A percentile compares a stretch with the other conserved stretches of the same genome.
phyloP scores from a whole-genome alignment of 2,888 invertebrate genomes.

The Nowickia ferox region DNA sequence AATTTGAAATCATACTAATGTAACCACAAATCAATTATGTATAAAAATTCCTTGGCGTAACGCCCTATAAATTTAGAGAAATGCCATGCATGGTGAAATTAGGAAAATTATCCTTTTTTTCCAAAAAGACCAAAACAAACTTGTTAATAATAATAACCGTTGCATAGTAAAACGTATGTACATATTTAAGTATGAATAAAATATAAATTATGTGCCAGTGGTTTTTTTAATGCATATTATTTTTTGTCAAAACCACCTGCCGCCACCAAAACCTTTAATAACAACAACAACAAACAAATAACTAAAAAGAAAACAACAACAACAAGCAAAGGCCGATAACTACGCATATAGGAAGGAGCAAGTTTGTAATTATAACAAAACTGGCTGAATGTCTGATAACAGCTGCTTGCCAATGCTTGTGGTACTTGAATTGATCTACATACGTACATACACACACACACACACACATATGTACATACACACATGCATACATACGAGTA shows the following conservation, averaged over 20 bases:
- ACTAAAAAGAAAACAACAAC: not conserved
- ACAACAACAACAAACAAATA: slow-evolving; percentile 34
- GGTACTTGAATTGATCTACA: slow-evolving; percentile 36
- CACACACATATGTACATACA: not conserved
- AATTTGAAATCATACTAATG: slow-evolving; percentile 42
- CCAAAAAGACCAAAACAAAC: slow-evolving; percentile 13
- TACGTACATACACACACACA: no score
- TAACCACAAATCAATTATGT: slow-evolving; percentile 67
- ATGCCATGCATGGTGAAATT: slow-evolving; percentile 1
- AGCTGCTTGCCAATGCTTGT: slow-evolving; percentile 64
- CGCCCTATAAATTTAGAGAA: slow-evolving; percentile 57
- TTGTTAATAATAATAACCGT: slow-evolving; percentile 51
- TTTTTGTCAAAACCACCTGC: slow-evolving; percentile 65
- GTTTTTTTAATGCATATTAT: not conserved
- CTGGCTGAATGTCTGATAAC: slow-evolving; percentile 65
- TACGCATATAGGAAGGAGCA: slow-evolving; percentile 9
- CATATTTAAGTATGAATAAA: slow-evolving; percentile 31
- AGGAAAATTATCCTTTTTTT: slow-evolving; percentile 31
- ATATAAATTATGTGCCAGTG: slow-evolving; percentile 35
- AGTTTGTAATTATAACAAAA: slow-evolving; percentile 51
- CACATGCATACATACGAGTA: no score
- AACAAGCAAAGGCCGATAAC: slow-evolving; percentile 46
- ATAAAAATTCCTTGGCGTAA: slow-evolving; percentile 43
- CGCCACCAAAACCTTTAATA: slow-evolving; percentile 56
- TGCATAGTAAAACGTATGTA: slow-evolving; percentile 38